Evolutionary conservation across 2,888 invertebrate species (phyloP).

Genomic region (Chironomus riparius): DNA sequence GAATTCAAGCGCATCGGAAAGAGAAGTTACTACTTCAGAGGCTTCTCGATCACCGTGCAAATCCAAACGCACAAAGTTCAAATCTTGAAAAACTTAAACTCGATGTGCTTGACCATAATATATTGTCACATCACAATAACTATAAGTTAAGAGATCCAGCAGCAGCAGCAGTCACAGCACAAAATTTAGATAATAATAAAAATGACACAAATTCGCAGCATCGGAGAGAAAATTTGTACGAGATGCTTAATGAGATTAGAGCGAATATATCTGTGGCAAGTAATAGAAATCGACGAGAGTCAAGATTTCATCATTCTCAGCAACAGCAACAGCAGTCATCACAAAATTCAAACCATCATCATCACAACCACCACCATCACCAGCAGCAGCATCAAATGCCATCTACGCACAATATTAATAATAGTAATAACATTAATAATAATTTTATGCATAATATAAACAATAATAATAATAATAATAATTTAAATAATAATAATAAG

Average conservation of each 20-base stretch:
- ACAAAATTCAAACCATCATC: slow-evolving; percentile 8
- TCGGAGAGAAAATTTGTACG: slow-evolving; percentile 13
- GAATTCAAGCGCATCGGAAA: slow-evolving; percentile 28
- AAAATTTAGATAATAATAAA: neutral
- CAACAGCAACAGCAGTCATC: slow-evolving; percentile 7
- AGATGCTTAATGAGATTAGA: slow-evolving; percentile 1
- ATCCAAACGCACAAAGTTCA: neutral
- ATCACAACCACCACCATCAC: neutral
- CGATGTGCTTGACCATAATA: neutral
- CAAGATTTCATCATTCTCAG: neutral
- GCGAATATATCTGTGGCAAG: slow-evolving; percentile 16
- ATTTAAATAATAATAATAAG: neutral
- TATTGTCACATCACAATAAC: neutral
- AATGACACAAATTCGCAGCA: neutral
- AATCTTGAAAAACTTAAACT: neutral
- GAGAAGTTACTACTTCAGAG: slow-evolving; percentile 4
- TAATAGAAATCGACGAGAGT: slow-evolving; percentile 23
- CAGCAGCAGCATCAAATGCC: slow-evolving; percentile 30
- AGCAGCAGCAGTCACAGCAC: slow-evolving; percentile 28
- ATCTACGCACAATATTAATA: neutral
- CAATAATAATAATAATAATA: neutral
- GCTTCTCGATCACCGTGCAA: neutral
- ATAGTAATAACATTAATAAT: neutral
- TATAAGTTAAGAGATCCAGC: slow-evolving; percentile 18
- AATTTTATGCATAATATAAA: neutral